These are phyloP conservation scores for Scomber scombrus DNA, from an alignment of 2,113 vertebrate species.

Conservation along the genomic window DNA sequence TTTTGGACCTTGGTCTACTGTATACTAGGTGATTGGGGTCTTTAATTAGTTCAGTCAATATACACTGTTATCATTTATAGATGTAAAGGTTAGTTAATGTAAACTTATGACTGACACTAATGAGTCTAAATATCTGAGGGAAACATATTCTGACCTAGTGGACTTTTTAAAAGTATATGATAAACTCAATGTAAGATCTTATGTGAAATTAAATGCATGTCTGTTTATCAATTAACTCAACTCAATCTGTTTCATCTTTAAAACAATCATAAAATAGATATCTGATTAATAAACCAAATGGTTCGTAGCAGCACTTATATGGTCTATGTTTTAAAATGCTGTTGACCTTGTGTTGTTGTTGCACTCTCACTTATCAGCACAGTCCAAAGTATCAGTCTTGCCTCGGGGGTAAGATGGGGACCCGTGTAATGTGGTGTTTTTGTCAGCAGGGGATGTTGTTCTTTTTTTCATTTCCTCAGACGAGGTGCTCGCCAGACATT, in stretches of 20 bases:
- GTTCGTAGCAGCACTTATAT: neutral
- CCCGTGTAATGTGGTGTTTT: neutral
- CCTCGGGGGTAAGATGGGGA: neutral
- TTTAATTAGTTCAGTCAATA: neutral
- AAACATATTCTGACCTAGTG: neutral
- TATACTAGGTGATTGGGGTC: neutral
- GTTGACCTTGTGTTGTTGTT: conserved; percentile 28
- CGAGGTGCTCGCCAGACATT: neutral
- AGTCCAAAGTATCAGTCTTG: conserved; percentile 51
- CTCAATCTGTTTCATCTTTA: neutral
- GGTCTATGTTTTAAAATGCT: neutral
- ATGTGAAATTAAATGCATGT: neutral
- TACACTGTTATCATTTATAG: neutral
- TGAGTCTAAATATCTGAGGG: neutral
- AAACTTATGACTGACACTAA: neutral
- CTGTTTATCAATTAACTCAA: neutral
- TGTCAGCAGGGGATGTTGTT: neutral
- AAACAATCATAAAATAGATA: neutral
- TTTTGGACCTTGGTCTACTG: too few species aligned
- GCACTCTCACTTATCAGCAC: conserved; percentile 49
- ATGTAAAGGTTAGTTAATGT: neutral
- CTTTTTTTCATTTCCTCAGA: neutral
- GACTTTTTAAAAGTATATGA: neutral
- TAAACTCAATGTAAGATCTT: neutral
- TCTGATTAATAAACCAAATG: too few species aligned